Percentiles rank a stretch among this genome's conserved stretches.
Conservation (phyloP, 2,888 invertebrate genomes). For the Tuberolachnus salignus region DNA sequence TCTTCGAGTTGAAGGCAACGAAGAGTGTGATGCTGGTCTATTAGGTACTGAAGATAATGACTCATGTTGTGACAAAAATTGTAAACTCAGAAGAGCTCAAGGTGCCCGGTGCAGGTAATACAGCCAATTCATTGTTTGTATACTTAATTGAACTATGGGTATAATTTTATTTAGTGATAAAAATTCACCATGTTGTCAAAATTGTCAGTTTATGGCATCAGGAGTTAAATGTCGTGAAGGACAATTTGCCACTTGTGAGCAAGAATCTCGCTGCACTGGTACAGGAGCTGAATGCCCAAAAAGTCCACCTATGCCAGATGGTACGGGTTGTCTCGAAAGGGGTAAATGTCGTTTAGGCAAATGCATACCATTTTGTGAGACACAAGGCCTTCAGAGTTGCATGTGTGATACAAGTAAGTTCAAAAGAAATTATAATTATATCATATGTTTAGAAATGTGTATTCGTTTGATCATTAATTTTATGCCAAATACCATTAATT, state of each 20-base stretch:
- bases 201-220: constrained; percentile 83
- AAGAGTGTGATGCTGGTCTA: constrained; percentile 95
- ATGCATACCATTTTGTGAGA: constrained; percentile 94
- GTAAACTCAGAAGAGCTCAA: constrained; percentile 79
- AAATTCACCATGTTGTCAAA: constrained; percentile 93
- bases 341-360: constrained; percentile 90
- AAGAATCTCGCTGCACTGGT: constrained; percentile 88
- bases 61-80: constrained; percentile 91
- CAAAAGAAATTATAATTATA: neutral
- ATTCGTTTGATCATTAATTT: too few species aligned
- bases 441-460: too few species aligned
- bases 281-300: constrained; percentile 79
- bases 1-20: constrained; percentile 90
- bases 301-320: constrained; percentile 85
- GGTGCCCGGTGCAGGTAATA: constrained; percentile 85
- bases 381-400: constrained; percentile 89
- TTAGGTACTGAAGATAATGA: constrained; percentile 92
- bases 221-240: constrained; percentile 88
- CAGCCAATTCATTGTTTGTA: neutral
- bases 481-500: too few species aligned
- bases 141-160: neutral
- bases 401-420: constrained; percentile 90
- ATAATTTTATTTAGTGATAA: constrained; percentile 74
- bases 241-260: constrained; percentile 89
- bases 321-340: constrained; percentile 86